These are phyloP conservation scores for Metellina segmentata DNA, from an alignment of 2,888 invertebrate genomes.

Conservation along the genomic window DNA sequence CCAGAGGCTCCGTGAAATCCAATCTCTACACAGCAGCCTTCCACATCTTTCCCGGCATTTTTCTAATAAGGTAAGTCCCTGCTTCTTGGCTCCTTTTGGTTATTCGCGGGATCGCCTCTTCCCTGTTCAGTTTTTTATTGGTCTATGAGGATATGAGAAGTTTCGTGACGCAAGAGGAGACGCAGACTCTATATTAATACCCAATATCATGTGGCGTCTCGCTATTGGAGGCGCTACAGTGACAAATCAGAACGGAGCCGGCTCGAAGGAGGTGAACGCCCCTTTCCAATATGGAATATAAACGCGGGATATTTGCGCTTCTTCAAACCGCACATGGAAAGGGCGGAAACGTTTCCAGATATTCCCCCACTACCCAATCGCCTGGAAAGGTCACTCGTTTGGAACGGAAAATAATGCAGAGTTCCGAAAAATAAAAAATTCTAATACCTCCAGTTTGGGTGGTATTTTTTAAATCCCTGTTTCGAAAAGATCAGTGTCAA, in stretches of 20 bases:
- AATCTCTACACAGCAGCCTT: conserved; percentile 27
- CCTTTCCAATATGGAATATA: conserved; percentile 75
- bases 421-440: too few species aligned
- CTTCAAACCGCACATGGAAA: conserved; percentile 61
- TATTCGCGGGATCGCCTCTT: neutral
- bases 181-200: conserved; percentile 69
- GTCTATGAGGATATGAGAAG: conserved; percentile 70
- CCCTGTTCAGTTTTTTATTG: conserved; percentile 57
- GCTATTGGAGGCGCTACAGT: conserved; percentile 71
- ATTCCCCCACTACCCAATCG: too few species aligned
- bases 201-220: conserved; percentile 71
- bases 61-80: conserved; percentile 56
- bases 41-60: conserved; percentile 2
- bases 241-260: conserved; percentile 71
- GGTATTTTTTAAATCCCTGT: too few species aligned
- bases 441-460: too few species aligned
- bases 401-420: too few species aligned
- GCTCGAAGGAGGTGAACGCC: conserved; percentile 62
- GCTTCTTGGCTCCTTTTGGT: conserved; percentile 11
- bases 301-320: conserved; percentile 62
- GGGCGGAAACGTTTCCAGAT: conserved; percentile 32
- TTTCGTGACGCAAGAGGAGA: conserved; percentile 48
- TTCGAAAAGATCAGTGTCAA: too few species aligned
- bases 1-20: conserved; percentile 12
- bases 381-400: too few species aligned